These are phyloP conservation scores for Phoebastria nigripes DNA, from an alignment of 2,797 vertebrate genomes.

Conservation along the genomic window DNA sequence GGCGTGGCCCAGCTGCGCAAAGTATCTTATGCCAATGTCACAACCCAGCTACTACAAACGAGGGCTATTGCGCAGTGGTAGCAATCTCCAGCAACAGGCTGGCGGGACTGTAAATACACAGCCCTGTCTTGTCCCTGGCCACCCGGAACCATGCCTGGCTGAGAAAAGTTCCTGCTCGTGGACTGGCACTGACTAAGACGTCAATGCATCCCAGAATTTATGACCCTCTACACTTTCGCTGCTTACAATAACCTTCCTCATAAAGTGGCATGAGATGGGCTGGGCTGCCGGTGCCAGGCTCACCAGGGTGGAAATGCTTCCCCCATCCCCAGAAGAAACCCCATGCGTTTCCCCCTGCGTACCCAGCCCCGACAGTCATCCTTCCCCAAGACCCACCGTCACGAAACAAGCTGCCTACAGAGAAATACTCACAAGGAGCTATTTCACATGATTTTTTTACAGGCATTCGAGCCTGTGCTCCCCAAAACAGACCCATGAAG, in stretches of 20 bases:
- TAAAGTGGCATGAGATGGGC: neutral
- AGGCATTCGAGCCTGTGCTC: neutral
- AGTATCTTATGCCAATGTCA: slow-evolving; percentile 46
- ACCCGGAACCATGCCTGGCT: slow-evolving; percentile 58
- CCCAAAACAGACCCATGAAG: neutral
- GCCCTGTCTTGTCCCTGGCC: slow-evolving; percentile 44
- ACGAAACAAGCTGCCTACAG: neutral
- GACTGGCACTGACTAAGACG: slow-evolving; percentile 37
- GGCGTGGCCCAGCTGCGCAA: slow-evolving; percentile 55
- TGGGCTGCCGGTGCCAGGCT: neutral
- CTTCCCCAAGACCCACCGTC: neutral
- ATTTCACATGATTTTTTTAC: neutral
- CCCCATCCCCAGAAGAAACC: neutral
- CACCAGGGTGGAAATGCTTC: neutral
- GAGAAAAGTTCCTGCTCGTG: slow-evolving; percentile 1
- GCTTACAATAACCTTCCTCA: neutral
- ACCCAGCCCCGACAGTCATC: neutral
- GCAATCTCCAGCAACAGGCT: slow-evolving; percentile 37
- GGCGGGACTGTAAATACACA: slow-evolving; percentile 10
- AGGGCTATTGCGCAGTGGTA: neutral
- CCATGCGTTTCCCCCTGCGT: neutral
- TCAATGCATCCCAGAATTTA: neutral
- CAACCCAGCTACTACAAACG: slow-evolving; percentile 6
- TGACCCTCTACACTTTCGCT: neutral
- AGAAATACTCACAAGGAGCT: neutral